Base-by-base conservation (phyloP, 1,140 invertebrate genomes). In the Heliothis subflexa region DNA sequence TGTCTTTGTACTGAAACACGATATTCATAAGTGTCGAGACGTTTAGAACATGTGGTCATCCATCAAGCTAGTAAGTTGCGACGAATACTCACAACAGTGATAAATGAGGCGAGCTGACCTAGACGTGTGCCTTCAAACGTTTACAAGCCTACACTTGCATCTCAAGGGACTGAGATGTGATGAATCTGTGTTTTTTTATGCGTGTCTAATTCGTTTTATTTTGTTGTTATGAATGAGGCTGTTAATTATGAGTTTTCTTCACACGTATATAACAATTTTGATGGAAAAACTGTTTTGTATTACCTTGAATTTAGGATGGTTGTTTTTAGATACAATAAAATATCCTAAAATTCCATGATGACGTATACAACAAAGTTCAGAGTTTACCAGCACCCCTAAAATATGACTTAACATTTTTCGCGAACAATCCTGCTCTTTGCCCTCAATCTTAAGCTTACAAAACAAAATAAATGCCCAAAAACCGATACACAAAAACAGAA, bases 31-130 rank as follows among this genome's bases (percentile, higher is more conserved):
- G 62, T 64, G 40, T 64, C 10, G 40, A 16, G n/a, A 66, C 21
- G 55, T 66, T 16, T 47, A 47, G 40, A 50, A 52, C 47, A 28
- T 18, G 14, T 9, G 28, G 25, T 72, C 49, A 64, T 74, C 72
- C 33, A 61, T 74, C 72, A 74, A 59, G 45, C 49, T 54, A 45
- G 54, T 9, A 47, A 45, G 54, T 9, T 25, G 45, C 54, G 45
- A 40, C 33, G 33, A 40, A 40, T 40, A 40, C n/a, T 49, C n/a
- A 52, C 18, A 40, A 61, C 40, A 14, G 72, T 74, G 72, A 74
- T 61, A 74, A 74, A 74, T 74, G 72, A 61, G 9, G 10, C 54
- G 13, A 59, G 52, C 45, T 61, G 55, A 74, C 72, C 55, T 61
- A 61, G 57, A 71, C 68, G 68, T 12, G 33, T 33, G 50, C 68